These are phyloP conservation scores for Temnothorax ravouxi DNA, from an alignment of 2,888 invertebrate genomes.

Conservation along the genomic window DNA sequence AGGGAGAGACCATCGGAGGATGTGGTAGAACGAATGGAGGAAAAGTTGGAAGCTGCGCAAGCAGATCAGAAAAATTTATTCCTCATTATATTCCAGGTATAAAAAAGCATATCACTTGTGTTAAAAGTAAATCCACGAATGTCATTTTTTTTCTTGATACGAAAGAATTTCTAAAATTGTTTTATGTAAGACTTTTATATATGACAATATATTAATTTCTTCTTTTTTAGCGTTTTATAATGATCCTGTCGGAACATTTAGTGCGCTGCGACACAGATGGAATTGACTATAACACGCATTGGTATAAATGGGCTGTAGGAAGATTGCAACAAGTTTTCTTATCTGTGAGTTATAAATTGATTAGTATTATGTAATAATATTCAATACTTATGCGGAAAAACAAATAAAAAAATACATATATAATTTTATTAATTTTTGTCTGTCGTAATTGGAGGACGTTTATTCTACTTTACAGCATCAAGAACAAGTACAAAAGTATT, in stretches of 20 bases:
- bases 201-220: conserved; percentile 25
- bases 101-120: not conserved
- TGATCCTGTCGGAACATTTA: conserved; percentile 98
- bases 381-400: not conserved
- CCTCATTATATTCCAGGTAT: conserved; percentile 97
- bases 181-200: conserved; percentile 1
- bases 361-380: conserved; percentile 4
- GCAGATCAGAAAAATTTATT: conserved; percentile 99
- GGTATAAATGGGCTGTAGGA: conserved; percentile 98
- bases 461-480: conserved; percentile 92
- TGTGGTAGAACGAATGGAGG: conserved; percentile 98
- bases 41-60: conserved; percentile 96
- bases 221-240: conserved; percentile 93
- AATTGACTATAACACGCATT: conserved; percentile 96
- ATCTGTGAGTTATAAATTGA: conserved; percentile 88
- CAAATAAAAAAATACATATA: too few species aligned
- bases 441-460: not conserved
- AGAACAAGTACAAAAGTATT: conserved; percentile 98
- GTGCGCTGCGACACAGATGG: conserved; percentile 97
- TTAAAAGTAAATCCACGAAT: conserved; percentile 12
- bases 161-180: conserved; percentile 12
- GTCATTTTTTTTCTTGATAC: not conserved
- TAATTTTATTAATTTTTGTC: not conserved
- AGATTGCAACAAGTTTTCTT: conserved; percentile 98
- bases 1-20: conserved; percentile 91